Percentiles rank a stretch among this genome's conserved stretches.
phyloP scores from a whole-genome alignment of 1,140 invertebrate genomes.

The Brachionus plicatilis region DNA sequence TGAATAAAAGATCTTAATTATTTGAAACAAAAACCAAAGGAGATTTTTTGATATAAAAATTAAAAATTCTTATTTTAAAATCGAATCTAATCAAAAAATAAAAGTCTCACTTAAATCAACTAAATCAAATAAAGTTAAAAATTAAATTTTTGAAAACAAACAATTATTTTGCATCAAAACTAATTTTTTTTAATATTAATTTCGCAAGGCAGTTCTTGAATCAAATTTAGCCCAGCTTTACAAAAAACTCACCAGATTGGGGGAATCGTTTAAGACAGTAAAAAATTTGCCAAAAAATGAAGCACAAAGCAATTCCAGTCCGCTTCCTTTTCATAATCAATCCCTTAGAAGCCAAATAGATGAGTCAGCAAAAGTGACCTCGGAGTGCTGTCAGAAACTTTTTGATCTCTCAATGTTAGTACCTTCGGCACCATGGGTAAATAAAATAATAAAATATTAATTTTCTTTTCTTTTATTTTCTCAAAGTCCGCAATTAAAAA shows the following conservation, averaged over 20 bases:
- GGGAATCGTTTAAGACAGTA: neutral
- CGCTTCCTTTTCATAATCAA: neutral
- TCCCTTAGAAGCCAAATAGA: neutral
- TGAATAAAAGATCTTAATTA: too few relatives aligned
- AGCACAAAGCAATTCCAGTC: neutral
- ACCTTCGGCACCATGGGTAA: conserved; percentile 30
- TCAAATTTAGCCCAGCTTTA: conserved; percentile 2
- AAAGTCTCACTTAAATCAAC: too few relatives aligned
- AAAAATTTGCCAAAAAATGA: neutral
- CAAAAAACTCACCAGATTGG: neutral
- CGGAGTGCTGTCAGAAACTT: neutral
- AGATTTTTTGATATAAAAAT: too few relatives aligned
- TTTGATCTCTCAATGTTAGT: conserved; percentile 13
- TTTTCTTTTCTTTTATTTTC: neutral
- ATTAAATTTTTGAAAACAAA: too few relatives aligned
- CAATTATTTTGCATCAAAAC: too few relatives aligned
- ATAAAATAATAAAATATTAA: neutral
- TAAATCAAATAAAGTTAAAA: too few relatives aligned
- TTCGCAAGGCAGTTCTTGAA: neutral
- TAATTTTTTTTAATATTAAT: neutral
- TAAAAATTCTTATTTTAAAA: too few relatives aligned
- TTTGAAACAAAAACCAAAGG: too few relatives aligned
- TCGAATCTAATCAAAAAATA: too few relatives aligned
- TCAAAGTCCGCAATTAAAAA: neutral
- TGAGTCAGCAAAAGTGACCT: neutral